Percentiles rank a stretch among this genome's conserved stretches.
phyloP scores from a whole-genome alignment of 2,888 invertebrate genomes.

The Dynastes maya region DNA sequence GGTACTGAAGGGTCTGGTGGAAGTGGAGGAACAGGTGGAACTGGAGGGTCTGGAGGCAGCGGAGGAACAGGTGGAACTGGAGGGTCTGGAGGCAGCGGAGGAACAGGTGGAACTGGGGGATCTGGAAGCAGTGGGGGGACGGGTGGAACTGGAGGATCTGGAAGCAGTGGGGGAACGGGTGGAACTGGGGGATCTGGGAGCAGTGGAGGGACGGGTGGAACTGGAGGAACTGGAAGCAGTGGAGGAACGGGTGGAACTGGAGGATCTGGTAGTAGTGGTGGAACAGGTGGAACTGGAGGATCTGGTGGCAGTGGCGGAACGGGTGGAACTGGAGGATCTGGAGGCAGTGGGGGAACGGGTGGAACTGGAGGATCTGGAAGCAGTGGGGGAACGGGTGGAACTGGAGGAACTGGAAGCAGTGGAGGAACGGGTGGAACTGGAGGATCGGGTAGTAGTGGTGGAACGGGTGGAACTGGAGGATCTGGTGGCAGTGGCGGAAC shows the following conservation, averaged over 20 bases:
- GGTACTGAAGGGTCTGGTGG: slow-evolving; percentile 73
- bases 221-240: slow-evolving; percentile 58
- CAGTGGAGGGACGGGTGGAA: background rate
- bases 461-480: slow-evolving; percentile 61
- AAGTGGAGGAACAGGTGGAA: background rate
- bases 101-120: slow-evolving; percentile 15
- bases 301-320: slow-evolving; percentile 34
- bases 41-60: slow-evolving; percentile 56
- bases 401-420: background rate
- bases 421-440: slow-evolving; percentile 36
- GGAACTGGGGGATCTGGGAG: slow-evolving; percentile 73
- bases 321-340: slow-evolving; percentile 39
- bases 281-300: slow-evolving; percentile 37
- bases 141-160: slow-evolving; percentile 63
- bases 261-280: slow-evolving; percentile 55
- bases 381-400: slow-evolving; percentile 9
- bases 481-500: slow-evolving; percentile 68
- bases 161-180: slow-evolving; percentile 48
- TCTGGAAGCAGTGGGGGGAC: slow-evolving; percentile 51
- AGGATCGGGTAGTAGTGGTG: slow-evolving; percentile 43
- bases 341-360: slow-evolving; percentile 70
- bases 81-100: slow-evolving; percentile 31
- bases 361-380: slow-evolving; percentile 67
- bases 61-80: slow-evolving; percentile 44
- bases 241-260: background rate